Evolutionary conservation across 2,888 invertebrate species (phyloP).

Genomic region (Plutella xylostella): DNA sequence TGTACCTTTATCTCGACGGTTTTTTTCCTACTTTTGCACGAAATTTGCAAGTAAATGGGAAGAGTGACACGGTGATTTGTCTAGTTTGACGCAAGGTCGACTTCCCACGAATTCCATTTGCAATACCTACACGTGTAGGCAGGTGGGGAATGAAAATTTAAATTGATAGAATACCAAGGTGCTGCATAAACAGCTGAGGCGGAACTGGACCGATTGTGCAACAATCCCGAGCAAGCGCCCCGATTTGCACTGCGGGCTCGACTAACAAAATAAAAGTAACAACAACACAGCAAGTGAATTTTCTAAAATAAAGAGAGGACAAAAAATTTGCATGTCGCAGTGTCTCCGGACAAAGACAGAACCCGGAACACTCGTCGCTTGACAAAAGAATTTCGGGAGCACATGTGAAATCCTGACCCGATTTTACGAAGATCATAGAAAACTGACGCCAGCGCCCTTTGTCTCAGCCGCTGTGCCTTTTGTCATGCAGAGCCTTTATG

Average conservation of each 20-base stretch:
- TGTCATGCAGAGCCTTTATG: constrained; percentile 38
- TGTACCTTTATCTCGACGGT: constrained; percentile 62
- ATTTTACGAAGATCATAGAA: constrained; percentile 46
- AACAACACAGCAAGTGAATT: constrained; percentile 12
- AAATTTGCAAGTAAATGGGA: constrained; percentile 69
- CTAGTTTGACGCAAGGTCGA: constrained; percentile 40
- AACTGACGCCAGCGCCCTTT: constrained; percentile 41
- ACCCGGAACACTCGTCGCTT: constrained; percentile 40
- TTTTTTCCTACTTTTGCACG: constrained; percentile 63
- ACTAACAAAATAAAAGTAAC: constrained; percentile 23
- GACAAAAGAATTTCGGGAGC: constrained; percentile 40
- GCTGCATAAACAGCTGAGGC: background rate
- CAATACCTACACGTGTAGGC: constrained; percentile 22
- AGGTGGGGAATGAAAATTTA: background rate
- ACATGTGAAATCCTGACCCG: constrained; percentile 66
- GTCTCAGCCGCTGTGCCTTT: constrained; percentile 29
- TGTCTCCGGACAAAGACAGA: constrained; percentile 36
- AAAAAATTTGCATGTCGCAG: constrained; percentile 59
- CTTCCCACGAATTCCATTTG: constrained; percentile 52
- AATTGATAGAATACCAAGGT: background rate
- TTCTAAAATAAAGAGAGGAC: constrained; percentile 23
- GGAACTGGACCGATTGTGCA: background rate
- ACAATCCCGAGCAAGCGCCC: background rate
- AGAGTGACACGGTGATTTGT: constrained; percentile 63
- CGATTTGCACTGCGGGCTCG: no score